phyloP scores from a whole-genome alignment of 2,113 vertebrate genomes.

The Ceyx cyanopectus region DNA sequence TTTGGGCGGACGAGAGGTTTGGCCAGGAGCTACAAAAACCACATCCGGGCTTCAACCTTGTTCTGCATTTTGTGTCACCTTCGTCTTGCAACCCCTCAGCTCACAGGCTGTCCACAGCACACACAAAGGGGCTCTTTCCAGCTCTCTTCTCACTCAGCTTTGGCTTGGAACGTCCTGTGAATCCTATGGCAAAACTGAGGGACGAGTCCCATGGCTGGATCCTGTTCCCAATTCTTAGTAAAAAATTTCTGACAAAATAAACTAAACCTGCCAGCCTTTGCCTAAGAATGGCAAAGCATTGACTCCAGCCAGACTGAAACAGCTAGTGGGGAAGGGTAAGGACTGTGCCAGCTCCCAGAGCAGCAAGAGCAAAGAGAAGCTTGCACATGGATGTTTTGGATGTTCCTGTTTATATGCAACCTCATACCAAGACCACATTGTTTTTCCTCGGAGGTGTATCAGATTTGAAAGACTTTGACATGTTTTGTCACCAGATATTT shows the following conservation, averaged over 20 bases:
- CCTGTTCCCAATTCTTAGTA: background rate
- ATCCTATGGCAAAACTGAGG: background rate
- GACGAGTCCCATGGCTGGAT: rapidly evolving
- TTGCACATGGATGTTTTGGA: background rate
- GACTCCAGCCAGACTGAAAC: background rate
- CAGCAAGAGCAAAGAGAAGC: background rate
- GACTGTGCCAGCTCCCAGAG: background rate
- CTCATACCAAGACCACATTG: background rate
- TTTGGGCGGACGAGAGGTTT: background rate
- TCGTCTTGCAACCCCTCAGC: background rate
- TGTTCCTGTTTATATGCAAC: background rate
- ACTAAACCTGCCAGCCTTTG: background rate
- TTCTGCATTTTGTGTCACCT: background rate
- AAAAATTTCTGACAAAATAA: background rate
- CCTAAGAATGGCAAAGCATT: background rate
- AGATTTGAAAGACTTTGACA: background rate
- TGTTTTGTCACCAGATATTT: background rate
- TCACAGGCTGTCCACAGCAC: background rate
- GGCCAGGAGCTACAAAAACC: slow-evolving; percentile 29
- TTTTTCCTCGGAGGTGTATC: background rate
- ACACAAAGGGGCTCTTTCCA: background rate
- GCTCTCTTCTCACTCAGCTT: background rate
- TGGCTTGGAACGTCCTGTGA: background rate
- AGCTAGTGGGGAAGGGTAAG: no score
- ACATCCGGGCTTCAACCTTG: background rate